Evolutionary conservation across 2,113 vertebrate genomes (phyloP).

Genomic region (Plotosus lineatus): DNA sequence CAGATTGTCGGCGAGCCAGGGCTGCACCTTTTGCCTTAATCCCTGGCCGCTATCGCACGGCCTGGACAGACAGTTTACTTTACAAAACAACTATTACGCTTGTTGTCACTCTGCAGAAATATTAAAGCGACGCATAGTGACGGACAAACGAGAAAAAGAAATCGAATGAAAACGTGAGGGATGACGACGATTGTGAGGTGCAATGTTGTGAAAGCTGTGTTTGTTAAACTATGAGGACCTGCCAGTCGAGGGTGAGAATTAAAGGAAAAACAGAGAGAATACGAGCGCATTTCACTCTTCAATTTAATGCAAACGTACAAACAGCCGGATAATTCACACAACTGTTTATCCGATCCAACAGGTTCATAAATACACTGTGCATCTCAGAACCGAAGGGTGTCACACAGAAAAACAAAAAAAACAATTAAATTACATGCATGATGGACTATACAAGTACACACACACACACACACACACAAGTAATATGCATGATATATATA

Average conservation of each 20-base stretch:
- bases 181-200: background rate
- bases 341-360: background rate
- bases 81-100: constrained; percentile 53
- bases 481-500: too few relatives aligned
- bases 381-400: background rate
- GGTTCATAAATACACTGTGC: background rate
- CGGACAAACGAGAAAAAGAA: constrained; percentile 6
- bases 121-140: constrained; percentile 50
- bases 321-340: background rate
- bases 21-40: constrained; percentile 68
- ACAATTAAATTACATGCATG: background rate
- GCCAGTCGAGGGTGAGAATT: background rate
- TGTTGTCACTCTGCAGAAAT: constrained; percentile 32
- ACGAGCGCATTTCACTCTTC: background rate
- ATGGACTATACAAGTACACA: too few relatives aligned
- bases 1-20: constrained; percentile 71
- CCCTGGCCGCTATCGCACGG: constrained; percentile 62
- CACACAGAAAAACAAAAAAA: background rate
- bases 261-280: background rate
- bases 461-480: too few relatives aligned
- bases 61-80: constrained; percentile 53
- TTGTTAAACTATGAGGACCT: background rate
- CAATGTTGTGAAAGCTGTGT: background rate
- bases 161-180: background rate
- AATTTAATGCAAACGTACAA: background rate